Evolutionary conservation across 2,888 invertebrate species (phyloP).

Genomic region (Hyles lineata): DNA sequence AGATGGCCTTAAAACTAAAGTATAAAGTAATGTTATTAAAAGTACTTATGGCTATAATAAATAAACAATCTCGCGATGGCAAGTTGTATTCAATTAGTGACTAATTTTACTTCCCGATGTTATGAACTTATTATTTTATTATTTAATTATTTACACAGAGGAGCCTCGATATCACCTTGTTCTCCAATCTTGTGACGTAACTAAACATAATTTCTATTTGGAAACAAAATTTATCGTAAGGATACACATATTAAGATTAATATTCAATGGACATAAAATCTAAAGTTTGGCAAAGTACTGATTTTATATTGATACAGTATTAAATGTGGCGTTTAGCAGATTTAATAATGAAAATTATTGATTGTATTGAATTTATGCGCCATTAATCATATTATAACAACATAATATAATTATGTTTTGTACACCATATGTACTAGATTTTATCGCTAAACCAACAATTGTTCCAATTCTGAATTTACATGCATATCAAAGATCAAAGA

Average conservation of each 20-base stretch:
- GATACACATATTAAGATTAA: not conserved
- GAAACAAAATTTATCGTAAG: not conserved
- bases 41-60: conserved; percentile 67
- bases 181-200: not conserved
- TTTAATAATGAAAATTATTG: not conserved
- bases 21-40: conserved; percentile 35
- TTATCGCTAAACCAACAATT: conserved; percentile 4
- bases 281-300: not conserved
- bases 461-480: not conserved
- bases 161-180: conserved; percentile 40
- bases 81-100: conserved; percentile 49
- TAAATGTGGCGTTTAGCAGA: not conserved
- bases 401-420: conserved; percentile 40
- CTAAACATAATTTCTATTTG: not conserved
- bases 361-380: not conserved
- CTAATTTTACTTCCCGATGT: conserved; percentile 37
- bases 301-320: not conserved
- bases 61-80: conserved; percentile 62
- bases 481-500: not conserved
- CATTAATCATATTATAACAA: not conserved
- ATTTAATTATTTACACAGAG: conserved; percentile 30
- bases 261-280: not conserved
- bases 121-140: conserved; percentile 10
- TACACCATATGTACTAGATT: conserved; percentile 36
- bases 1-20: conserved; percentile 47